Evolutionary conservation across 2,797 vertebrate genomes (phyloP).

Genomic region (Pipistrellus pipistrellus): DNA sequence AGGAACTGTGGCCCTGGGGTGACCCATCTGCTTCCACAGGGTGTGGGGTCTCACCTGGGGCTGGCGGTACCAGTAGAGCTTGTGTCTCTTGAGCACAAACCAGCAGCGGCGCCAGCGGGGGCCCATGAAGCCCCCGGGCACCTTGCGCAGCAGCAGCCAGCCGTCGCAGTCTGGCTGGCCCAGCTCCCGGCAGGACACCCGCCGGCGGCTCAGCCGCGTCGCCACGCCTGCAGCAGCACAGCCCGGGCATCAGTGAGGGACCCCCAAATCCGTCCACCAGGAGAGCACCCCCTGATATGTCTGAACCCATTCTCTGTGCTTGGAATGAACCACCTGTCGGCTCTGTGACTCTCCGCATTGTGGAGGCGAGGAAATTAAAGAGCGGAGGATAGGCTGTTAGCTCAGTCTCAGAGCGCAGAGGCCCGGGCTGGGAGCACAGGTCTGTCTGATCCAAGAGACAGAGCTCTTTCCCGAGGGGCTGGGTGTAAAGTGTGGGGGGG

Average conservation of each 20-base stretch:
- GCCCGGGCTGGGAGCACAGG: neutral
- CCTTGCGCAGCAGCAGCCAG: conserved; percentile 97
- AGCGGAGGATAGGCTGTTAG: neutral
- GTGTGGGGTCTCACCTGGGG: conserved; percentile 90
- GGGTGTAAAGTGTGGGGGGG: neutral
- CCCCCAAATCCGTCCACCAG: neutral
- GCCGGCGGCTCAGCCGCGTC: conserved; percentile 92
- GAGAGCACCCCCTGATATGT: neutral
- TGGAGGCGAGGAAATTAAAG: neutral
- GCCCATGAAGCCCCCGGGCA: conserved; percentile 92
- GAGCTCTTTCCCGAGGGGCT: conserved; percentile 3
- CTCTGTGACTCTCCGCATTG: neutral
- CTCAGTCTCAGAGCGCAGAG: neutral
- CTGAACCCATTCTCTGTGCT: neutral
- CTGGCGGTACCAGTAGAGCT: conserved; percentile 95
- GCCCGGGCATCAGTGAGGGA: rapidly evolving
- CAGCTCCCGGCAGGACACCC: conserved; percentile 96
- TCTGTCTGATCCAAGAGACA: neutral
- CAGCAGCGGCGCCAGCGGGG: conserved; percentile 98
- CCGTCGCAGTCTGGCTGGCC: conserved; percentile 94
- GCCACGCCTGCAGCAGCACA: conserved; percentile 84
- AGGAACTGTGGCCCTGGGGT: neutral
- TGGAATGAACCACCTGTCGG: neutral
- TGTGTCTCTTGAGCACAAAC: conserved; percentile 95
- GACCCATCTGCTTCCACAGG: neutral